phyloP scores from a whole-genome alignment of 2,888 invertebrate species.

The Clunio marinus region DNA sequence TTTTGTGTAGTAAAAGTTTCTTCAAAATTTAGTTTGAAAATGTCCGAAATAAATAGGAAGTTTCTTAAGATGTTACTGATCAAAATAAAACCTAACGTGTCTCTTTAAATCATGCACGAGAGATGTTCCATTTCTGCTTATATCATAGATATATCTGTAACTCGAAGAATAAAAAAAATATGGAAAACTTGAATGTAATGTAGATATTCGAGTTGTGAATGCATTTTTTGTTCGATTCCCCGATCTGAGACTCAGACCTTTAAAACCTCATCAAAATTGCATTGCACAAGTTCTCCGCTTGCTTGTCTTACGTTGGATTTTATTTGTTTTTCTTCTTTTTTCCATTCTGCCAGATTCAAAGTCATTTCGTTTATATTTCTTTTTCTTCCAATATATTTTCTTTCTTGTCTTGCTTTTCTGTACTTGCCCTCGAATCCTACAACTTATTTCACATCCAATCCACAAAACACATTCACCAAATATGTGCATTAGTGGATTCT shows the following conservation, averaged over 20 bases:
- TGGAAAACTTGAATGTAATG: too few relatives aligned
- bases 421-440: neutral
- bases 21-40: too few relatives aligned
- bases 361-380: neutral
- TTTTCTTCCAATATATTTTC: neutral
- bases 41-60: too few relatives aligned
- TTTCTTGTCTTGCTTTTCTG: too few relatives aligned
- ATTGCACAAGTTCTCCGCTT: neutral
- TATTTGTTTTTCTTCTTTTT: neutral
- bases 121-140: too few relatives aligned
- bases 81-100: too few relatives aligned
- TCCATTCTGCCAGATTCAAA: slow-evolving; percentile 8
- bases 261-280: slow-evolving; percentile 12
- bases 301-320: neutral
- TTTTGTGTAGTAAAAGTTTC: too few relatives aligned
- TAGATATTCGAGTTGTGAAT: too few relatives aligned
- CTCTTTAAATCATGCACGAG: too few relatives aligned
- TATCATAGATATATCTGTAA: too few relatives aligned
- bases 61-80: too few relatives aligned
- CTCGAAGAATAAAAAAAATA: neutral
- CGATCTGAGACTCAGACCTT: neutral
- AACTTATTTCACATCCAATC: slow-evolving; percentile 1
- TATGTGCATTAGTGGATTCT: slow-evolving; percentile 13
- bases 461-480: slow-evolving; percentile 9
- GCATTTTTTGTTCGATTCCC: neutral